These are phyloP conservation scores for Rousettus leschenaultii DNA, from an alignment of 2,113 vertebrate species.

Conservation along the genomic window DNA sequence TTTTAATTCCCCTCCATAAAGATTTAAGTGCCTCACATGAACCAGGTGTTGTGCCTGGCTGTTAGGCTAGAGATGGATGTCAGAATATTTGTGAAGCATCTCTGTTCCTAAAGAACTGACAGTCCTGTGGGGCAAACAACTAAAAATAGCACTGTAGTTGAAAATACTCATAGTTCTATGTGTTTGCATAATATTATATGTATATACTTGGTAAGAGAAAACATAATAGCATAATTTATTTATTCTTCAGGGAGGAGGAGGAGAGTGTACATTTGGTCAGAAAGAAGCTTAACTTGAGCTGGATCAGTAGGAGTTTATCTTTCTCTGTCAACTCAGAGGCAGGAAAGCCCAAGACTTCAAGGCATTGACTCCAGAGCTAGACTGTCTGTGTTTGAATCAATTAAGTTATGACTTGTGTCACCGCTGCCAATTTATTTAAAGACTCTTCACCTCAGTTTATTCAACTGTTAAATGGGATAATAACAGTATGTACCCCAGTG, in stretches of 20 bases:
- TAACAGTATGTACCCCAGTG: not conserved
- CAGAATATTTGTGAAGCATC: not conserved
- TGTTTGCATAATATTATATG: not conserved
- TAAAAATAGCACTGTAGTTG: not conserved
- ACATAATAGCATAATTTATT: not conserved
- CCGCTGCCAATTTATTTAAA: not conserved
- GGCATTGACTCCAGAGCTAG: not conserved
- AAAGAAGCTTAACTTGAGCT: not conserved
- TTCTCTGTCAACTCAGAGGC: not conserved
- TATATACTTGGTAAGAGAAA: not conserved
- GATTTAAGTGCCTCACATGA: not conserved
- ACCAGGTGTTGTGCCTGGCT: not conserved
- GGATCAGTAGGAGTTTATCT: not conserved
- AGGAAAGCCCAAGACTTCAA: not conserved
- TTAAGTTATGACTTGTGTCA: not conserved
- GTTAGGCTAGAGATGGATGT: not conserved
- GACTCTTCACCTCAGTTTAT: not conserved
- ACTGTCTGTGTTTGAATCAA: not conserved
- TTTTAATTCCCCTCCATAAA: constrained; percentile 22
- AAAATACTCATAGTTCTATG: not conserved
- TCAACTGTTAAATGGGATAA: not conserved
- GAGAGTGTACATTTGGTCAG: not conserved
- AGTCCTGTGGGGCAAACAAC: not conserved
- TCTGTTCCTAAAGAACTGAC: not conserved
- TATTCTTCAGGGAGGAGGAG: not conserved